Evolutionary conservation across 2,888 invertebrate genomes (phyloP).

Genomic region (Mantis religiosa): DNA sequence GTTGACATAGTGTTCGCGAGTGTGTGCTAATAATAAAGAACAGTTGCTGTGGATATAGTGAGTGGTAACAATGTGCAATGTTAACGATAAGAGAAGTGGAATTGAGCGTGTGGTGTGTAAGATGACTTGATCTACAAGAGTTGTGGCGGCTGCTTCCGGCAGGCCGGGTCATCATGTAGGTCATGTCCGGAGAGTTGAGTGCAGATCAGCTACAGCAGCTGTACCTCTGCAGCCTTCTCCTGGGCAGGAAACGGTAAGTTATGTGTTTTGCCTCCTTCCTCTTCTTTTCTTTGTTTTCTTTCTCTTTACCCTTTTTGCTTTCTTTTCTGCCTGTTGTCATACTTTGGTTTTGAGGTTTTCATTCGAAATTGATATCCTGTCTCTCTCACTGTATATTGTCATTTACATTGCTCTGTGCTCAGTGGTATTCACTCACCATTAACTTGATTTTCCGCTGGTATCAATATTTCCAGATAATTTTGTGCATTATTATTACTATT

Average conservation of each 20-base stretch:
- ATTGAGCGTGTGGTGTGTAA: not conserved
- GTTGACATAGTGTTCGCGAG: not conserved
- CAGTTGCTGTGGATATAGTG: not conserved
- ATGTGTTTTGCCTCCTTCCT: not conserved
- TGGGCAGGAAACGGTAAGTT: conserved; percentile 40
- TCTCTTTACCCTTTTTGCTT: too few species aligned
- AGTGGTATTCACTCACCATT: too few species aligned
- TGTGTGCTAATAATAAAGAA: not conserved
- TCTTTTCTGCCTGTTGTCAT: too few species aligned
- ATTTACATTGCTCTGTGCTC: too few species aligned
- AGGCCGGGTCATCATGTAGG: not conserved
- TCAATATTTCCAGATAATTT: too few species aligned
- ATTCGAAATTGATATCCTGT: too few species aligned
- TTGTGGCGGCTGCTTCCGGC: not conserved
- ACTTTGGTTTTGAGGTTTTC: too few species aligned
- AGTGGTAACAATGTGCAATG: not conserved
- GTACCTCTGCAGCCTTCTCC: conserved; percentile 41
- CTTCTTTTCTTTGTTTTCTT: not conserved
- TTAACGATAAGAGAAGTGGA: not conserved
- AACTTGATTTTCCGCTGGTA: too few species aligned
- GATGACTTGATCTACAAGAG: not conserved
- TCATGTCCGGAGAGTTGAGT: conserved; percentile 36
- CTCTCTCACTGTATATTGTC: too few species aligned
- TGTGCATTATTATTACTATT: too few species aligned
- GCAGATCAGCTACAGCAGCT: conserved; percentile 41